Conservation (phyloP, 1,140 invertebrate genomes). For the Drosophila quadrilineata region DNA sequence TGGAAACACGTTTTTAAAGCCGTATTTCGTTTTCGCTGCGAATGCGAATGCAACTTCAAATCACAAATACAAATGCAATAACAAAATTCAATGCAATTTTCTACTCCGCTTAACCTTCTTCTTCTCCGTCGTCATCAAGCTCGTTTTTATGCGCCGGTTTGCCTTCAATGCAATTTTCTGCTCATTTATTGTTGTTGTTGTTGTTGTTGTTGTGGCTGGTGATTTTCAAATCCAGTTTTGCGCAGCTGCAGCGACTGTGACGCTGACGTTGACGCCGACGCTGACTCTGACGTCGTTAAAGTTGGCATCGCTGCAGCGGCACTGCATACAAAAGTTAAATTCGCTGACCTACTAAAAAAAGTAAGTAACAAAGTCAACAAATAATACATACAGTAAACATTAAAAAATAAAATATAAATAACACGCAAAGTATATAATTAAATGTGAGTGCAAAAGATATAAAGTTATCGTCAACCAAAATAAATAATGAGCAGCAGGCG, state of each 20-base stretch:
- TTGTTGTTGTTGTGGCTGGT: conserved; percentile 35
- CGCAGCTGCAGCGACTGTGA: conserved; percentile 57
- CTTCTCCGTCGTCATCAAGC: conserved; percentile 14
- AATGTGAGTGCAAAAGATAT: conserved; percentile 61
- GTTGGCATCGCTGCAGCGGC: too few species aligned
- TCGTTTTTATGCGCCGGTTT: conserved; percentile 66
- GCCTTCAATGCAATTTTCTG: conserved; percentile 68
- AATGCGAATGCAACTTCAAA: conserved; percentile 50
- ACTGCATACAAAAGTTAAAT: conserved; percentile 44
- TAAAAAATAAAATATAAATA: too few species aligned
- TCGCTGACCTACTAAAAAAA: conserved; percentile 73
- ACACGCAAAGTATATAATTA: conserved; percentile 69
- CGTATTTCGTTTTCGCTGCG: conserved; percentile 11
- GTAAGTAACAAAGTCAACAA: conserved; percentile 22
- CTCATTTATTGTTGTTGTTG: conserved; percentile 39
- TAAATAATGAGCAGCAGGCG: conserved; percentile 5
- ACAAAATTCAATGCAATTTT: conserved; percentile 65
- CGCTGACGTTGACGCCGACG: conserved; percentile 13
- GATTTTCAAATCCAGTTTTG: conserved; percentile 76
- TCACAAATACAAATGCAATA: conserved; percentile 31
- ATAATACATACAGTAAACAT: conserved; percentile 13
- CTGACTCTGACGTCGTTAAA: neutral
- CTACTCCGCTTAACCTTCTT: conserved; percentile 6
- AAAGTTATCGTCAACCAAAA: conserved; percentile 27
- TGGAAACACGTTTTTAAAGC: conserved; percentile 60